Evolutionary conservation across 2,797 vertebrate species (phyloP).

Genomic region (Pelodytes ibericus): DNA sequence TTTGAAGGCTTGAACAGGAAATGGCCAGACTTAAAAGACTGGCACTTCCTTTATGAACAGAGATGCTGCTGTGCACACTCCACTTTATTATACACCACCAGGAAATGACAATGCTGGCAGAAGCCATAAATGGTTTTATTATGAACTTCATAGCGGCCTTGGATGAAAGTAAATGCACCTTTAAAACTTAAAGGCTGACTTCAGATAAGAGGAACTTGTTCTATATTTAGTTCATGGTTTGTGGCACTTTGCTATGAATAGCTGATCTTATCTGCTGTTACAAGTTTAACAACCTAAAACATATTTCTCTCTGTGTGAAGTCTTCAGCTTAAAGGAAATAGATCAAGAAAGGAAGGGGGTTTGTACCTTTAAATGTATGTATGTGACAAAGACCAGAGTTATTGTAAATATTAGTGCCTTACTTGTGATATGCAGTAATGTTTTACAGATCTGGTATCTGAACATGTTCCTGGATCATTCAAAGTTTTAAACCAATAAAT

Average conservation of each 20-base stretch:
- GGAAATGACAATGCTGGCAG: conserved; percentile 15
- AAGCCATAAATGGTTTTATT: conserved; percentile 25
- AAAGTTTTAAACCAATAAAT: too few species aligned
- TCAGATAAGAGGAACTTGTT: conserved; percentile 5
- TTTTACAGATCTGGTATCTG: too few species aligned
- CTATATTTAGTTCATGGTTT: conserved; percentile 20
- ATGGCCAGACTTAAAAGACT: not conserved
- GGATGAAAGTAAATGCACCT: conserved; percentile 20
- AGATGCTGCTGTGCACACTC: not conserved
- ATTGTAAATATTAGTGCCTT: too few species aligned
- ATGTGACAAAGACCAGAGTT: too few species aligned
- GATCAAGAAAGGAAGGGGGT: too few species aligned
- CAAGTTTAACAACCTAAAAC: conserved; percentile 6
- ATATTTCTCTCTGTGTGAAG: not conserved
- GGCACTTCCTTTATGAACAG: not conserved
- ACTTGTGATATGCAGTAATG: too few species aligned
- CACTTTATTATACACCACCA: conserved; percentile 22
- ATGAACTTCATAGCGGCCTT: not conserved
- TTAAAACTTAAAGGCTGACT: not conserved
- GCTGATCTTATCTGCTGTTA: conserved; percentile 22
- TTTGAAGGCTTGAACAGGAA: not conserved
- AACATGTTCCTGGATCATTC: too few species aligned
- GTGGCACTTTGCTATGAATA: not conserved
- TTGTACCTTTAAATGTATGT: too few species aligned
- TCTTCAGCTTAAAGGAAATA: not conserved